Conservation (phyloP, 2,888 invertebrate species). For the Heterodera filipjevi region DNA sequence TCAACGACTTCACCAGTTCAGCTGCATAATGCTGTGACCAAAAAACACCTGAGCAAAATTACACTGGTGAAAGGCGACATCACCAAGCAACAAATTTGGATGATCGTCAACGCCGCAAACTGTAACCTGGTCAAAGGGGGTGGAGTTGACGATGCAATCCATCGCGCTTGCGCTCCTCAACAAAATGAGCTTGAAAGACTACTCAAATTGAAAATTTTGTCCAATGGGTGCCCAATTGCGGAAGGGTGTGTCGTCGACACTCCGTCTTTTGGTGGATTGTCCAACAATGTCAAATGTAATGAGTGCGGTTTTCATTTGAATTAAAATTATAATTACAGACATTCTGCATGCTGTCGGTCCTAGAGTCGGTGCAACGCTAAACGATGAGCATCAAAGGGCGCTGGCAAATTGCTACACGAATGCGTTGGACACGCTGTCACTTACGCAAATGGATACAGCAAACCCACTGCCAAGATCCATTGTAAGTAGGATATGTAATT, state of each 20-base stretch:
- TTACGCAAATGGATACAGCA: background rate
- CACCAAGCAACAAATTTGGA: background rate
- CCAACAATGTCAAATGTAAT: background rate
- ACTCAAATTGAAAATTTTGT: background rate
- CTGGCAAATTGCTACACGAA: background rate
- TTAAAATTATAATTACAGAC: background rate
- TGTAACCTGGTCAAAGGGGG: background rate
- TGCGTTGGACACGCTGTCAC: background rate
- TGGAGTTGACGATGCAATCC: background rate
- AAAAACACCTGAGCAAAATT: background rate
- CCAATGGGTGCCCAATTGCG: background rate
- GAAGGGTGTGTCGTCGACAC: background rate
- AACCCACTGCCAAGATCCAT: background rate
- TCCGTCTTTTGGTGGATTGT: background rate
- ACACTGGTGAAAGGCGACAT: background rate
- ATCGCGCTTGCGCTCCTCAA: background rate
- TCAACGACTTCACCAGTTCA: background rate
- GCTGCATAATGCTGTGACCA: background rate
- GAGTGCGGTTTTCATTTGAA: background rate
- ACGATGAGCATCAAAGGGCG: background rate
- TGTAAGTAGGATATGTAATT: background rate
- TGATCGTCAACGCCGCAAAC: background rate
- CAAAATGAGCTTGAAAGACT: background rate
- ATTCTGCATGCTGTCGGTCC: background rate
- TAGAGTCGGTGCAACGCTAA: background rate